Percentiles rank a stretch among this genome's conserved stretches.
Conservation (phyloP, 2,888 invertebrate species). For the Dryocosmus kuriphilus region DNA sequence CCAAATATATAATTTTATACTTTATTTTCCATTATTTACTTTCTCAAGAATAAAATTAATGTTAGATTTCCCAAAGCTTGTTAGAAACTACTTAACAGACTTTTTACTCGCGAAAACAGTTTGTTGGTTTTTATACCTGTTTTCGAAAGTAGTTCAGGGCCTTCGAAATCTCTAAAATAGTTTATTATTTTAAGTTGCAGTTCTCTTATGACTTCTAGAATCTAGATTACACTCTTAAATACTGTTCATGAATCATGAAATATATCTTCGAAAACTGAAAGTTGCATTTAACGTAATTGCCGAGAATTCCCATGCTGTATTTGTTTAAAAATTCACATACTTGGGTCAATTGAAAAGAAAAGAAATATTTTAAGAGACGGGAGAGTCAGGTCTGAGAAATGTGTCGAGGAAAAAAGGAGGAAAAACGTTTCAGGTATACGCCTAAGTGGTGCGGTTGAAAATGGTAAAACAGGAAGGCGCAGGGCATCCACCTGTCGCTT, state of each 20-base stretch:
- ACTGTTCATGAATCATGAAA: neutral
- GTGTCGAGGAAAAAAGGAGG: neutral
- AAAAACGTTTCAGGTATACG: conserved; percentile 24
- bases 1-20: no score
- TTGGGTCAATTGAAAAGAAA: neutral
- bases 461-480: conserved; percentile 33
- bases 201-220: neutral
- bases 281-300: neutral
- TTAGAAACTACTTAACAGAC: no score
- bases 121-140: neutral
- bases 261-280: neutral
- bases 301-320: neutral
- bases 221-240: neutral
- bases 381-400: neutral
- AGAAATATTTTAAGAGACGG: conserved; percentile 1
- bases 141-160: neutral
- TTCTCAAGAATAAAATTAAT: no score
- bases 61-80: no score
- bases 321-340: conserved; percentile 8
- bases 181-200: neutral
- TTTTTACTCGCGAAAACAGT: neutral
- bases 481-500: conserved; percentile 32
- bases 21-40: no score
- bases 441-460: conserved; percentile 8
- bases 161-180: neutral